Evolutionary conservation across 2,797 vertebrate species (phyloP).

Genomic region (Gymnopithys bicolor): DNA sequence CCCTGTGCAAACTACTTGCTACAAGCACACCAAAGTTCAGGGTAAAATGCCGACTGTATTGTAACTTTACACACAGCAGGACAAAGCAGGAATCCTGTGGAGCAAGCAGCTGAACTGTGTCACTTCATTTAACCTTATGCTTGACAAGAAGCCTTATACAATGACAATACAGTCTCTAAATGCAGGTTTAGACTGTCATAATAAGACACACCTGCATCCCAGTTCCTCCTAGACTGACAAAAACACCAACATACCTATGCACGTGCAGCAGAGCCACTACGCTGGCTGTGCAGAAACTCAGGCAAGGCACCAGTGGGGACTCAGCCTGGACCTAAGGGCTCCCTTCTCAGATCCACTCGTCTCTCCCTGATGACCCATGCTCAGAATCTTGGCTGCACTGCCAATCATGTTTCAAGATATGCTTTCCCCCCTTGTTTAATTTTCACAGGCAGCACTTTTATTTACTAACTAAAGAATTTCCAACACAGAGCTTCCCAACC

Average conservation of each 20-base stretch:
- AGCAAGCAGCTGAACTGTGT: accelerated
- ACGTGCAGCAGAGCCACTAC: accelerated
- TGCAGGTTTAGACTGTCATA: accelerated
- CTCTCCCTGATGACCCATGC: background rate
- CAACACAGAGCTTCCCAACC: accelerated
- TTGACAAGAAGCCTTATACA: background rate
- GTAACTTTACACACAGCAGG: background rate
- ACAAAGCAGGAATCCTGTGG: accelerated
- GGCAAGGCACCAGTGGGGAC: accelerated
- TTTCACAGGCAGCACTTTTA: background rate
- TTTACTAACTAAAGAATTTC: background rate
- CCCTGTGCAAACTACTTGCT: background rate
- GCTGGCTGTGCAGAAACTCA: accelerated
- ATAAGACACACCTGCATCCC: background rate
- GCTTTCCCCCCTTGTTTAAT: background rate
- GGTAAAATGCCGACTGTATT: accelerated
- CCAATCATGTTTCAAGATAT: background rate
- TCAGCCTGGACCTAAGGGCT: background rate
- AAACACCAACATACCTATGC: accelerated
- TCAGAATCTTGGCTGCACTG: background rate
- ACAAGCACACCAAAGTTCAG: accelerated
- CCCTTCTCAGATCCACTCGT: background rate
- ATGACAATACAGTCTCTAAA: background rate
- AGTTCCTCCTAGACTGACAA: background rate
- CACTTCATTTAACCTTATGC: background rate